Base-by-base conservation (phyloP, 92 coral and sea anemone species). In the Virgularia gustaviana region DNA sequence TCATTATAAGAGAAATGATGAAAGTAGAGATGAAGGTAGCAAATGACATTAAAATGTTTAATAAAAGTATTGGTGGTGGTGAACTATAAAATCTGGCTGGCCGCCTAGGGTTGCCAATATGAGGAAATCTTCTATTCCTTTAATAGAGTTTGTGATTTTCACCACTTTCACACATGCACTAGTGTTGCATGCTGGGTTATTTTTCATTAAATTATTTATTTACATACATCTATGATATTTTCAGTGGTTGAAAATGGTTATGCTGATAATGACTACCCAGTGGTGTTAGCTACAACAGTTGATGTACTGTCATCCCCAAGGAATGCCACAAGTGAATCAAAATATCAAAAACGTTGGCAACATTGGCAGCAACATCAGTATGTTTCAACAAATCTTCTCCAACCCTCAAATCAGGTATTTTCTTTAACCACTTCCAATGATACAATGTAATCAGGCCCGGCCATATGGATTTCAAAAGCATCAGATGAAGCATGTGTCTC, bases 361-460 rank as follows among this genome's bases (percentile, higher is more conserved):
- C 98, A 92, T 76, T 92, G 96, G 94, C 98, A 92, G 34, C 98
- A 92, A 64, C 92, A 87, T 57, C 94, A 89, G 36, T 71, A 77
- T 27, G 75, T 76, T 2, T 78, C 89, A n/a, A 79, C 77, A 31
- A 88, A 90, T 0, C 57, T 78, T 16, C 35, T 72, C 1, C 61
- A 71, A 64, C 63, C 60, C 3, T 49, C 74, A 31, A 43, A 36
- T 44, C 72, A 80, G 79, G 79, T 79, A 79, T 15, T 24, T n/a
- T n/a, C n/a, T n/a, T n/a, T n/a, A n/a, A n/a, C n/a, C n/a, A n/a
- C n/a, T n/a, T n/a, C n/a, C n/a, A n/a, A n/a, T n/a, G 25, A 12
- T 62, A 11, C 24, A 49, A 9, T 13, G 27, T 37, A 66, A 18
- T 66, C n/a, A 64, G 27, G 27, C 7, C 22, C 19, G 53, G 20